These are phyloP conservation scores for Lepidurus packardi DNA, from an alignment of 1,140 invertebrate species.

Conservation along the genomic window DNA sequence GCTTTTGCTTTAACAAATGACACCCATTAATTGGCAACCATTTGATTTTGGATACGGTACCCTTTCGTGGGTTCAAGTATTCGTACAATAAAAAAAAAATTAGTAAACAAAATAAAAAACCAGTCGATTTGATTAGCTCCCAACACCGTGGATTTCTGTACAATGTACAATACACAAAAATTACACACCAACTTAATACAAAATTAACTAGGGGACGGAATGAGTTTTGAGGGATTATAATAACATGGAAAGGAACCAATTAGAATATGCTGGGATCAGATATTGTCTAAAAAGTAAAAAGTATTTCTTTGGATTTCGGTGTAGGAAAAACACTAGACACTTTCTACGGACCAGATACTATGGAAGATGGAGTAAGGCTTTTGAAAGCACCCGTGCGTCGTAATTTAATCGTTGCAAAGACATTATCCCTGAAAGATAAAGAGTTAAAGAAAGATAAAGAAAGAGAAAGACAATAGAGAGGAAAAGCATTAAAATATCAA, in stretches of 20 bases:
- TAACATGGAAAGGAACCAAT: neutral
- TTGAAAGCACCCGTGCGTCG: constrained; percentile 42
- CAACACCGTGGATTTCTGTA: constrained; percentile 1
- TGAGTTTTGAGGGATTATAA: neutral
- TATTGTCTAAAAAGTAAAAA: too few species aligned
- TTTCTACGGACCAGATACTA: neutral
- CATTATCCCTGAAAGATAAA: constrained; percentile 60
- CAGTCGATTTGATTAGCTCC: neutral
- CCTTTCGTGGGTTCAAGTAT: neutral
- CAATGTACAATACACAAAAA: neutral
- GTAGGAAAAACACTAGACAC: neutral
- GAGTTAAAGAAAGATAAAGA: too few species aligned
- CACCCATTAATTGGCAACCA: neutral
- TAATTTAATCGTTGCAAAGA: constrained; percentile 77
- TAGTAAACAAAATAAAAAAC: neutral
- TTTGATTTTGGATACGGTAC: neutral
- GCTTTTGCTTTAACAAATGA: neutral
- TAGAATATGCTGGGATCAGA: neutral
- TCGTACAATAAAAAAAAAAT: neutral
- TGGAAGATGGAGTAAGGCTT: neutral
- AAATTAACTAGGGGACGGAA: neutral
- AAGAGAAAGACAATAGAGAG: too few species aligned
- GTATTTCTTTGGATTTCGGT: neutral
- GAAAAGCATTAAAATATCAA: neutral
- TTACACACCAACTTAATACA: neutral